Conservation (phyloP, 2,113 vertebrate species). For the Todiramphus chloris region DNA sequence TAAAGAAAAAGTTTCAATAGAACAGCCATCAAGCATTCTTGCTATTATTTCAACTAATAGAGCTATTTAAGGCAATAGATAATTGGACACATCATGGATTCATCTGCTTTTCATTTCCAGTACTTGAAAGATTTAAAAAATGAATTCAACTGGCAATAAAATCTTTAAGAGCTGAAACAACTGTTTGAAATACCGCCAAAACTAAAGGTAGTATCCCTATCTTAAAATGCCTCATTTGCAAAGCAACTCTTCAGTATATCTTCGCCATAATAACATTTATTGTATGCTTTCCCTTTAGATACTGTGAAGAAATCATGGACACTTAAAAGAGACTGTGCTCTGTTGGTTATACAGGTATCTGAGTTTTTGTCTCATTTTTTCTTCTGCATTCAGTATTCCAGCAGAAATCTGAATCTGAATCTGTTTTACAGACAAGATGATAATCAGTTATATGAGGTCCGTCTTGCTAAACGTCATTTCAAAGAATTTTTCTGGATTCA, state of each 20-base stretch:
- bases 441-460: background rate
- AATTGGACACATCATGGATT: slow-evolving; percentile 14
- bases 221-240: background rate
- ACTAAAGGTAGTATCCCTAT: background rate
- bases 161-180: slow-evolving; percentile 5
- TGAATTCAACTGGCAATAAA: background rate
- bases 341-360: background rate
- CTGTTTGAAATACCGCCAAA: background rate
- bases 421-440: background rate
- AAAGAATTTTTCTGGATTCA: background rate
- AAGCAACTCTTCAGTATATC: background rate
- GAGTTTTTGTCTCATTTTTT: background rate
- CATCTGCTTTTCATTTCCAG: slow-evolving; percentile 9
- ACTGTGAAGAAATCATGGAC: background rate
- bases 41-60: slow-evolving; percentile 29
- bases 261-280: background rate
- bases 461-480: background rate
- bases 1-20: background rate
- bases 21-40: background rate
- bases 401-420: background rate
- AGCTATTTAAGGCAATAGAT: slow-evolving; percentile 8
- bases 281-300: background rate
- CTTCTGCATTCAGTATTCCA: background rate
- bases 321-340: background rate
- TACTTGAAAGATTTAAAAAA: slow-evolving; percentile 30